Base-by-base conservation (phyloP, 2,797 vertebrate species). In the Myripristis murdjan region DNA sequence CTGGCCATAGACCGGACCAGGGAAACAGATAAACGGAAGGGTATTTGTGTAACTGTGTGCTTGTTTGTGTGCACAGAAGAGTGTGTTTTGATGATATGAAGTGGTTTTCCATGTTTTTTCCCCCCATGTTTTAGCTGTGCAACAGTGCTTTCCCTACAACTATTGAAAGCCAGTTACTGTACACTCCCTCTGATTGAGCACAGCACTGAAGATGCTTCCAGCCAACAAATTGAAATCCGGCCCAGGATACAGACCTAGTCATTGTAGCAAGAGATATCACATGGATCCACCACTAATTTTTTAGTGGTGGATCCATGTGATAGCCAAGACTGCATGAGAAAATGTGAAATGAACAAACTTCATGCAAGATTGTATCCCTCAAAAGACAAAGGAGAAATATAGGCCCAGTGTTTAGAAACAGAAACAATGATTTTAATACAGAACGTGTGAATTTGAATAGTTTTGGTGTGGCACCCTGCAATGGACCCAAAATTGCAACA, bases 151-250 rank as follows among this genome's bases (percentile, higher is more conserved):
- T 43, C 12, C 39, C 9, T 37, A 3, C 0, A 20, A 58, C 81
- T 75, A 62, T 69, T 56, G 76, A 75, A 76, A 85, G 75, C 68
- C 73, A 85, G 84, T 86, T n/a, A n/a, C n/a, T n/a, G n/a, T 73
- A 84, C 74, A 48, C 80, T 73, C 23, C 58, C 71, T 83, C 67
- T 75, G 69, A 84, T 73, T 71, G 77, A 83, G 70, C 59, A 76
- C 51, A 74, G 84, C 51, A 48, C 52, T 59, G 44, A 70, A 78
- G 72, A 28, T 35, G 72, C 61, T 73, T 66, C 56, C 57, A 70
- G 70, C 56, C 48, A 70, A 26, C 31, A 51, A 72, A 68, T 70
- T n/a, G 11, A 76, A 39, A 59, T 64, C 18, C 56, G 54, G 58
- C 23, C 59, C 51, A 85, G 80, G 63, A 69, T 64, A 63, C 48